Base-by-base conservation (phyloP, 37 sponge, comb jelly and placozoan species). In the Agelas oroides region DNA sequence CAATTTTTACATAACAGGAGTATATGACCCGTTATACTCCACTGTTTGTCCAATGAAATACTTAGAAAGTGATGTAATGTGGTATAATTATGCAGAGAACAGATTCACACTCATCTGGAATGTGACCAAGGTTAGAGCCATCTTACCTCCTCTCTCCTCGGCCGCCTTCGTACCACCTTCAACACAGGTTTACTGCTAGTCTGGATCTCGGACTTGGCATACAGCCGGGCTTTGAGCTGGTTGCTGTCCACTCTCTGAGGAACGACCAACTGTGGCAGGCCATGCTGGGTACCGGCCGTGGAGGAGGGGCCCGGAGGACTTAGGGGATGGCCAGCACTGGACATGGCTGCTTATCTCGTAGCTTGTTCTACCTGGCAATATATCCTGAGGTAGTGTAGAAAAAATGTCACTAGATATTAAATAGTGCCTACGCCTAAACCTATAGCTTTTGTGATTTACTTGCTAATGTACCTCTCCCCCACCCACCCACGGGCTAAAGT, bases 171-270 rank as follows among this genome's bases (percentile, higher is more conserved):
- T 28, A 46, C 76, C 35, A 77, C 89, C 18, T 77, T 82, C 28
- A 91, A 34, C 11, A 60, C 66, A 21, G 92, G 83, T 30, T 75
- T 70, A 20, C 28, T 31, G 73, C 80, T 76, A 16, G 66, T 60
- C 23, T 72, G 86, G 30, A 88, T 70, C 53, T 94, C 95, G 21
- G 91, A 86, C 19, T 77, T 75, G 32, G 85, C 91, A 57, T 84
- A 86, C 19, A 94, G 79, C 53, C 91, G 68, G 6, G 88, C 83
- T 53, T 79, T 80, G 17, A 94, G 88, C 79, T 89, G 87, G 23
- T 90, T 83, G 18, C 80, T 76, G 69, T 67, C 70, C 27, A 54
- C 5, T 6, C 69, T 34, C 69, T 33, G 34, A 34, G 69, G 69
- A 32, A 13, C 30, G 34, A 68, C 69, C 31, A 19, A 24, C 35